Percentiles rank a stretch among this genome's conserved stretches.
Conservation (phyloP, 2,113 vertebrate genomes). For the Pavo muticus region DNA sequence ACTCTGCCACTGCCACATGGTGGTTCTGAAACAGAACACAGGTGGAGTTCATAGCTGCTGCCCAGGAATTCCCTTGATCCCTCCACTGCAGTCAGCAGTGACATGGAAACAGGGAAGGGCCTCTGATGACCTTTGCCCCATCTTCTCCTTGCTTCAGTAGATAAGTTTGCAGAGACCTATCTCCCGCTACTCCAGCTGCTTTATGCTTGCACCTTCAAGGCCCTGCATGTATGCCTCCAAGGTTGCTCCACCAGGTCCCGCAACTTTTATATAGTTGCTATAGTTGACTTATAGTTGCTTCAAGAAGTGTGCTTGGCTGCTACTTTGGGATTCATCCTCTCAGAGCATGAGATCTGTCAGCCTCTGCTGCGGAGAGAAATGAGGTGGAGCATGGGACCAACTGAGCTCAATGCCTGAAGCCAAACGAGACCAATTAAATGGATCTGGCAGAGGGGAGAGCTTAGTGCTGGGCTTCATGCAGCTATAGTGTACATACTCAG, state of each 20-base stretch:
- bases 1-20: conserved; percentile 80
- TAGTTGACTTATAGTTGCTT: not conserved
- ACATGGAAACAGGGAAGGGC: not conserved
- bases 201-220: not conserved
- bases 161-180: not conserved
- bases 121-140: not conserved
- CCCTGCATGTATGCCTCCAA: not conserved
- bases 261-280: not conserved
- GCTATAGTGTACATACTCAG: not conserved
- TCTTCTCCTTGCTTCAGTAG: not conserved
- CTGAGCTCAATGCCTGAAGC: not conserved
- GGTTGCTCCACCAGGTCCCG: not conserved
- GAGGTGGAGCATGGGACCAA: not conserved
- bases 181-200: not conserved
- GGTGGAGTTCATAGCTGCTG: not conserved
- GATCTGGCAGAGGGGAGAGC: not conserved
- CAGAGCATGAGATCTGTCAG: not conserved
- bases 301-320: not conserved
- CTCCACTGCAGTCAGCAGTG: not conserved
- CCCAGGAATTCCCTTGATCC: not conserved
- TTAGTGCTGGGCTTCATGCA: not conserved
- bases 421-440: not conserved
- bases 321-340: not conserved
- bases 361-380: not conserved
- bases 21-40: conserved; percentile 77